These are phyloP conservation scores for Grapholita molesta DNA, from an alignment of 1,140 invertebrate species.

Conservation along the genomic window DNA sequence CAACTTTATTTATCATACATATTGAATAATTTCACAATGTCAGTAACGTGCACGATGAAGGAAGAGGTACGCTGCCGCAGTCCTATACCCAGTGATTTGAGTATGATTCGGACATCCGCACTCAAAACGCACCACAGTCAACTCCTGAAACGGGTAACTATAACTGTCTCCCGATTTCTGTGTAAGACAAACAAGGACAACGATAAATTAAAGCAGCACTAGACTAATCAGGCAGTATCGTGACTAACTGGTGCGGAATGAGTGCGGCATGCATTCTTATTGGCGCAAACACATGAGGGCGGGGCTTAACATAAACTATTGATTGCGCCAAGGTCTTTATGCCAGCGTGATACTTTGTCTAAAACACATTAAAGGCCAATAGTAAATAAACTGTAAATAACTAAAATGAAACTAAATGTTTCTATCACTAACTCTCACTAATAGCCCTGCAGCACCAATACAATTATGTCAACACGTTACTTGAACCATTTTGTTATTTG, in stretches of 20 bases:
- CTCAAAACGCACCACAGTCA: neutral
- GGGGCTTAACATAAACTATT: too few species aligned
- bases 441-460: neutral
- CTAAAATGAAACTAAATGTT: neutral
- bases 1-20: conserved; percentile 1
- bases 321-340: too few species aligned
- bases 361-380: neutral
- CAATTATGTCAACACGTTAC: neutral
- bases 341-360: too few species aligned
- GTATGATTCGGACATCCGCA: neutral
- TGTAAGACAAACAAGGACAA: too few species aligned
- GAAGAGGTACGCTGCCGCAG: neutral
- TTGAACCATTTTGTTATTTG: neutral
- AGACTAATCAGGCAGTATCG: too few species aligned
- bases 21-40: neutral
- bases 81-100: neutral
- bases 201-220: too few species aligned
- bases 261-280: too few species aligned
- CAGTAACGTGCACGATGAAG: neutral
- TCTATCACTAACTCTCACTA: neutral
- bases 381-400: too few species aligned
- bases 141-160: too few species aligned
- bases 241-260: too few species aligned
- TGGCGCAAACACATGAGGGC: too few species aligned
- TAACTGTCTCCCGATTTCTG: too few species aligned